Percentiles rank a stretch among this genome's conserved stretches.
Evolutionary conservation across 2,797 vertebrate species (phyloP).

Genomic region (Rhodeus uyekii): DNA sequence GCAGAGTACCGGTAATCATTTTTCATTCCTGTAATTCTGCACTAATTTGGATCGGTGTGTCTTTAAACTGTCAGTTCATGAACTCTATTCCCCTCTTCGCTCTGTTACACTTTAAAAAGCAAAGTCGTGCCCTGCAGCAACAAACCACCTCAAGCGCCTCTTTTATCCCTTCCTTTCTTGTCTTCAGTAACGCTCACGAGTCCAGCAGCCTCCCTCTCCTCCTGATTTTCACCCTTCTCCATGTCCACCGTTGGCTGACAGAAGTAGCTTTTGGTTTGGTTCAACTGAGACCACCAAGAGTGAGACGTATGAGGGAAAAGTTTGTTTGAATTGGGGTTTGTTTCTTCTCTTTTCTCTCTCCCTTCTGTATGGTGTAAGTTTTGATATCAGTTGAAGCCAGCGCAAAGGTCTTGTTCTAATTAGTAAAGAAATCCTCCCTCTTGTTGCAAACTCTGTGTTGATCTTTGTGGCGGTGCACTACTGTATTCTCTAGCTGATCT

Average conservation of each 20-base stretch:
- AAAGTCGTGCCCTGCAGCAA: slow-evolving; percentile 57
- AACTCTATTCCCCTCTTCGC: slow-evolving; percentile 29
- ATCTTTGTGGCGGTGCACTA: neutral
- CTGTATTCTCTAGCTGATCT: neutral
- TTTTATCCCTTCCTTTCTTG: slow-evolving; percentile 53
- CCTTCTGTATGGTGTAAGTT: slow-evolving; percentile 1
- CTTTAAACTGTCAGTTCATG: neutral
- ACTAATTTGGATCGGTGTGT: neutral
- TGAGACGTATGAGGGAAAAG: slow-evolving; percentile 66
- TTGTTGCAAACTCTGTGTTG: neutral
- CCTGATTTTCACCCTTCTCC: slow-evolving; percentile 49
- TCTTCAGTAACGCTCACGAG: slow-evolving; percentile 63
- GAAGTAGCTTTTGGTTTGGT: slow-evolving; percentile 69
- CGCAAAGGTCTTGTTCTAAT: slow-evolving; percentile 21
- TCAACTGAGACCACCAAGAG: slow-evolving; percentile 75
- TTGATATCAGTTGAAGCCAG: slow-evolving; percentile 35
- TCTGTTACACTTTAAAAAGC: slow-evolving; percentile 21
- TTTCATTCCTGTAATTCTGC: neutral
- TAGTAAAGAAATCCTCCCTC: neutral
- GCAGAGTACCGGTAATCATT: neutral
- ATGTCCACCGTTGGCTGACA: slow-evolving; percentile 62
- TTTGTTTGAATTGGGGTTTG: slow-evolving; percentile 70
- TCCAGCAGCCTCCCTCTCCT: slow-evolving; percentile 37
- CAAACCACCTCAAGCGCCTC: slow-evolving; percentile 53
- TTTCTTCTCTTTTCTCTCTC: slow-evolving; percentile 61